phyloP scores from a whole-genome alignment of 2,888 invertebrate species.

The Microchrysa polita region DNA sequence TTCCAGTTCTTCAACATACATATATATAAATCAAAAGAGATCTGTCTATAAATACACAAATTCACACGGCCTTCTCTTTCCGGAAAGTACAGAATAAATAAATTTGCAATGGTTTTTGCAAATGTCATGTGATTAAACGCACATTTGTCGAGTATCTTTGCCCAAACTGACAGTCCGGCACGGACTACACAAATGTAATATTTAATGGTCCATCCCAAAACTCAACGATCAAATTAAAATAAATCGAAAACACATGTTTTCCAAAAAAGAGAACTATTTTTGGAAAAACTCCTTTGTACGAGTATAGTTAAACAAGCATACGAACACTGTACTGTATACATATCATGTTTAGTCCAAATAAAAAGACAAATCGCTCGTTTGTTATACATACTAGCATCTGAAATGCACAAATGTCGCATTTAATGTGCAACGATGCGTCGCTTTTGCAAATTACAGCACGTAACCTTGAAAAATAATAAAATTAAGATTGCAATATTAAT shows the following conservation, averaged over 20 bases:
- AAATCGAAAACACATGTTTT: conserved; percentile 32
- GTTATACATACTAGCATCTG: neutral
- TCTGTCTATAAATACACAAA: no score
- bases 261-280: conserved; percentile 4
- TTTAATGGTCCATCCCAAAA: no score
- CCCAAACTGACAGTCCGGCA: no score
- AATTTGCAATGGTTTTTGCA: no score
- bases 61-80: no score
- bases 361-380: neutral
- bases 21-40: no score
- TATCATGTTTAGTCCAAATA: neutral
- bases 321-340: no score
- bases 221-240: neutral
- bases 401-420: conserved; percentile 1
- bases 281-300: neutral
- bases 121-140: no score
- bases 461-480: conserved; percentile 5
- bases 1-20: no score
- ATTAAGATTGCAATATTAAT: conserved; percentile 5
- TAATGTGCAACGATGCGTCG: neutral
- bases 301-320: neutral
- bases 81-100: no score
- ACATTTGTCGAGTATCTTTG: no score
- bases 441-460: neutral
- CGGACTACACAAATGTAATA: no score